Evolutionary conservation across 2,113 vertebrate species (phyloP), one percentile per base, ranked within the genome.

Genomic region (Nettapus auritus): DNA sequence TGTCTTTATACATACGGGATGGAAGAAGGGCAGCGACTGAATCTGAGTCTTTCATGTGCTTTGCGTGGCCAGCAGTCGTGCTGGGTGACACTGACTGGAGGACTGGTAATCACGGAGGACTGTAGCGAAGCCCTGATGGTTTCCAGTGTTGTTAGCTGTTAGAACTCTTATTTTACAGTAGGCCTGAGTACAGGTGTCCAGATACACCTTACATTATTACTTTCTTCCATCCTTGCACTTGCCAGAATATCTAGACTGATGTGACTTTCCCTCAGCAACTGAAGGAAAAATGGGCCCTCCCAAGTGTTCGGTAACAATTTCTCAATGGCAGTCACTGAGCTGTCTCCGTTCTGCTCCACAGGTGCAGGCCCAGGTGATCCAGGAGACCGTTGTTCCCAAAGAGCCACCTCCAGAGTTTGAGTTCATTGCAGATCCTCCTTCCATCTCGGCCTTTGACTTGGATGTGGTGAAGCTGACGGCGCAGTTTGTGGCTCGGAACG

Each of bases 381-480:
- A 99, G 82, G 99, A 99, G 97, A 98, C 98, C 0, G 97, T 99
- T 1, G 95, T 99, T 14, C 99, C 99, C 0, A 99, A 99, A 96
- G 99, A 99, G 83, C 99, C 99, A 1, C 99, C 99, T 16, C 98
- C 99, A 0, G 99, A 99, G 96, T 99, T 99, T 6, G 99, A 99
- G 97, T 99, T 99, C 97, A 99, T 99, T 13, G 99, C 99, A 0
- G 99, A 99, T 88, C 99, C 99, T 25, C 99, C 99, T 2, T 99
- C 99, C 7, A 99, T 99, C 96, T 99, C 99, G 0, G 99, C 99
- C 68, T 99, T 99, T 4, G 99, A 99, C 96, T 97, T 99, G 95
- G 99, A 99, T 2, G 99, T 99, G 81, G 99, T 99, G 76, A 99
- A 99, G 96, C 98, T 99, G 73, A 99, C 99, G 0, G 99, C 99